Base-by-base conservation (phyloP, 2,113 vertebrate genomes). In the Limnothrissa miodon region DNA sequence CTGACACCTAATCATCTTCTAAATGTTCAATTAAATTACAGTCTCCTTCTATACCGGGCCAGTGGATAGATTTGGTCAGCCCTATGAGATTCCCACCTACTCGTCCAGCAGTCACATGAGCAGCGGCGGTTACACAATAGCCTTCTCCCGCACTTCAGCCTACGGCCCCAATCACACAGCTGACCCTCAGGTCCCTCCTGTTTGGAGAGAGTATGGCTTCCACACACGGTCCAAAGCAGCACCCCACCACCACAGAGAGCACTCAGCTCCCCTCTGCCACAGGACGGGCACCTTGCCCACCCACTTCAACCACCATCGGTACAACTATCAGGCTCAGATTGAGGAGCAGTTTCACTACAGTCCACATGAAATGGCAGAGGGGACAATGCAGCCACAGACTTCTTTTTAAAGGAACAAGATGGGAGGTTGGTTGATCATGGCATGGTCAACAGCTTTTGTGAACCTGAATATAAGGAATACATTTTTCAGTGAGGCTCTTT, bases 111-210 rank as follows among this genome's bases (percentile, higher is more conserved):
- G 51, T 44, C 80, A 42, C 36, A 2, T 80, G 59, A 5, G 45
- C 11, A 86, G 48, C n/a, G 53, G 48, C 45, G 82, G 82, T 1
- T 87, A 88, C 85, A 83, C 74, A 19, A 81, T 88, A 80, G 83
- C 85, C 5, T 88, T 81, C 44, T 80, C 81, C 48, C 81, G 78
- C 13, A 46, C 80, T 21, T 78, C 84, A n/a, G 78, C 44, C 29
- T 87, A 78, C 1, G 39, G 45, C n/a, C 21, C 29, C 7, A 36
- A 70, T 42, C 80, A 48, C 21, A 15, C 78, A 2, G 8, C 56
- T 1, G n/a, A 66, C 8, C 59, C 59, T 25, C 29, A 25, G 25
- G 59, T 4, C 80, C 62, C 25, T 0, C 62, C 59, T 39, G 45
- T 66, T 19, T 78, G 46, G 80, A 86, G 81, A 56, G 81, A 83